A percentile compares a stretch with the other conserved stretches of the same genome.
These are phyloP conservation scores for Leptatherina wallacei DNA, from an alignment of 2,797 vertebrate species.

Conservation along the genomic window DNA sequence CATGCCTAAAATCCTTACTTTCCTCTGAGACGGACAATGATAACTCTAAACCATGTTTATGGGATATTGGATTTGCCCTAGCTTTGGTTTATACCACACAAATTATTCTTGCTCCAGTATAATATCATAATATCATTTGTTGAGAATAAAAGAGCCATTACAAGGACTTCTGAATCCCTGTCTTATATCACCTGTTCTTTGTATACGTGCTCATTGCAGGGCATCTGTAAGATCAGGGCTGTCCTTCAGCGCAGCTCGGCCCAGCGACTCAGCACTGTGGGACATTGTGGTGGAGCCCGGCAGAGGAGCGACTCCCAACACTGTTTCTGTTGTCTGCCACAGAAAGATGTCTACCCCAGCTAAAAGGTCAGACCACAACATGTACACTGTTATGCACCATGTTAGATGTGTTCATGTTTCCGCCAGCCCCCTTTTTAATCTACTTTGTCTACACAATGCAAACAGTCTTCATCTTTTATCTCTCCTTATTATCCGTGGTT, in stretches of 20 bases:
- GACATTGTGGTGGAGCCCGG: conserved; percentile 76
- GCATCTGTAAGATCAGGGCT: conserved; percentile 73
- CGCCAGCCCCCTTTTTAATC: conserved; percentile 1
- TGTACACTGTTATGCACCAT: neutral
- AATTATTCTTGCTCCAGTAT: too few species aligned
- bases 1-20: too few species aligned
- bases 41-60: too few species aligned
- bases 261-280: conserved; percentile 80
- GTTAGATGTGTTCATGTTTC: neutral
- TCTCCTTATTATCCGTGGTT: conserved; percentile 5
- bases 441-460: neutral
- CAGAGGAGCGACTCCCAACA: conserved; percentile 65
- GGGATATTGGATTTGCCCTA: too few species aligned
- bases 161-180: neutral
- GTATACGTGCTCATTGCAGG: conserved; percentile 61
- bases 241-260: conserved; percentile 77
- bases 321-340: conserved; percentile 77
- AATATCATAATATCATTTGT: too few species aligned
- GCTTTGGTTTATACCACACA: too few species aligned
- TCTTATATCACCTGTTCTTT: conserved; percentile 14
- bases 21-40: too few species aligned
- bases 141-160: neutral
- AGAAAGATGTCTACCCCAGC: conserved; percentile 71
- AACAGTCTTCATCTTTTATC: conserved; percentile 1
- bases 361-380: conserved; percentile 77